phyloP scores from a whole-genome alignment of 2,113 vertebrate genomes.

The Vidua macroura region DNA sequence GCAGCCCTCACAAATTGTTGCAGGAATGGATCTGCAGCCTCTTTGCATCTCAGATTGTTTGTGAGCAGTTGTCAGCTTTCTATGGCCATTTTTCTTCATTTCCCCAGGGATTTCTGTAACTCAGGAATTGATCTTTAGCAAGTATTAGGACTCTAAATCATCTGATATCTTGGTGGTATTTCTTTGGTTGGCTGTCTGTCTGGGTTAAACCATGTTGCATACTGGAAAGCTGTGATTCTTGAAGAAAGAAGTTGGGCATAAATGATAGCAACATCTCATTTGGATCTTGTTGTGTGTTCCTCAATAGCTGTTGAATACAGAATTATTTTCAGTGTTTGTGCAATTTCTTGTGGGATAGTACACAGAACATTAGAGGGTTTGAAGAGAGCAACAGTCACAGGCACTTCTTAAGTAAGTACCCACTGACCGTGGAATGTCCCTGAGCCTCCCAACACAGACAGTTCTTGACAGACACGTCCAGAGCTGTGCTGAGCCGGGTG shows the following conservation, averaged over 20 bases:
- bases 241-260: not conserved
- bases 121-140: not conserved
- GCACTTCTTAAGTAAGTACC: not conserved
- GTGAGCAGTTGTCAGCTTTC: not conserved
- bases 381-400: not conserved
- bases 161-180: not conserved
- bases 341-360: not conserved
- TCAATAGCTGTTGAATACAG: not conserved
- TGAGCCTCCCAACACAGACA: not conserved
- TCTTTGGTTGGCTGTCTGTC: not conserved
- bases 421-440: not conserved
- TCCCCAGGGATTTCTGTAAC: not conserved
- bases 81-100: not conserved
- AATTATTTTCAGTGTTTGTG: not conserved
- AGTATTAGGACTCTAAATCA: not conserved
- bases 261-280: not conserved
- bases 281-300: not conserved
- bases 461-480: rapidly evolving
- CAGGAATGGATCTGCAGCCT: not conserved
- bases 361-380: not conserved
- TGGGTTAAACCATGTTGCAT: not conserved
- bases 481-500: not conserved
- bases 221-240: not conserved
- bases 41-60: not conserved
- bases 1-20: not conserved